Evolutionary conservation across 2,888 invertebrate genomes (phyloP), one percentile per base, ranked within the genome.

Genomic region (Agriopis marginaria): DNA sequence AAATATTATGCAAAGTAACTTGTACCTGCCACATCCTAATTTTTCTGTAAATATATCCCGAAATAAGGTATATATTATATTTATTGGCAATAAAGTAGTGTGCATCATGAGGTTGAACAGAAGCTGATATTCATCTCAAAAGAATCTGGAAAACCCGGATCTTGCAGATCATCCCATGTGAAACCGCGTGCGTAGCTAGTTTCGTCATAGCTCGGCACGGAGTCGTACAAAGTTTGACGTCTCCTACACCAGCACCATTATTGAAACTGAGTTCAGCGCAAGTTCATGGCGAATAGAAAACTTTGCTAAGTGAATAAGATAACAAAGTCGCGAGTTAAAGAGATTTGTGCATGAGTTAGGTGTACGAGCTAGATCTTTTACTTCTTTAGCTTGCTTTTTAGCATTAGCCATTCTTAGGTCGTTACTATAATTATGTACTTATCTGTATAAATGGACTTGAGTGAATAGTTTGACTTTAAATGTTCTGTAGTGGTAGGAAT

Each of bases 141-240:
- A 32, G 1, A 32, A 32, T 32, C 5, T 32, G 42, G 42, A 42
- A 42, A 42, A 8, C 8, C 42, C 42, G 42, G 17, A 8, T 23
- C 8, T 23, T 23, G 0, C 17, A 51, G 39, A 32, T 3, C 39
- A 5, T 32, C 32, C 32, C 32, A 32, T 32, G 17, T 23, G 12
- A 55, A 40, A 40, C 14, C n/a, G 8, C 45, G 17, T 7, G 58
- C 8, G 12, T 70, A 80, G 79, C 73, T 77, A 82, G 81, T 83
- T 83, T 79, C 76, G 69, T 82, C 79, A 88, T 86, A 84, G 86
- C 72, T 69, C 76, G 77, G 75, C 70, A 71, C 65, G 74, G 71
- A 81, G 77, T 81, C 76, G 69, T 77, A 78, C 75, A 82, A 86
- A 86, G 79, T 86, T 85, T 79, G 79, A 84, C 82, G 82, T 80